A percentile compares a stretch with the other conserved stretches of the same genome.
Evolutionary conservation across 2,113 vertebrate genomes (phyloP).

Genomic region (Progne subis): DNA sequence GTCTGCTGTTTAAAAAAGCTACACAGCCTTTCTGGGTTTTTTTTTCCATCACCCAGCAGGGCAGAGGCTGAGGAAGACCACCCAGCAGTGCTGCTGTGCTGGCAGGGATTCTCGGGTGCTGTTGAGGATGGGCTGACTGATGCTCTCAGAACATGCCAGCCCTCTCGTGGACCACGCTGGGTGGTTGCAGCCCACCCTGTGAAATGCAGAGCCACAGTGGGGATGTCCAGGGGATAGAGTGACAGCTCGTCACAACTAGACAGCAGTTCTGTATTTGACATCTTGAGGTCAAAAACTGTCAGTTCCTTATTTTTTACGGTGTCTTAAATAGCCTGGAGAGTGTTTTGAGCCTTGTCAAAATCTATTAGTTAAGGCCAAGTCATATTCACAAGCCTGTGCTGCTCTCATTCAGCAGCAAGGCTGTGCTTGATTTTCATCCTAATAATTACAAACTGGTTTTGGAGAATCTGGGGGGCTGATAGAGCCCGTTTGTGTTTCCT

Average conservation of each 20-base stretch:
- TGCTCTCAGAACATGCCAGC: background rate
- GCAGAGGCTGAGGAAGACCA: background rate
- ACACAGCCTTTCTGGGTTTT: background rate
- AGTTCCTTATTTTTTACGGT: background rate
- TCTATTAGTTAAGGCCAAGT: conserved; percentile 27
- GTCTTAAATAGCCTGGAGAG: background rate
- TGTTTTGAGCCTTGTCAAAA: conserved; percentile 49
- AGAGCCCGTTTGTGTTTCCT: background rate
- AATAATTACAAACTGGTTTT: background rate
- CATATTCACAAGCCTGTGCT: background rate
- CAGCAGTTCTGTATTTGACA: background rate
- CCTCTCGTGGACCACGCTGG: fast-evolving
- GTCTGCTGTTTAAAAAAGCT: background rate
- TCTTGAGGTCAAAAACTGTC: conserved; percentile 26
- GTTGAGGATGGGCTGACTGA: background rate
- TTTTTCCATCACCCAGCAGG: background rate
- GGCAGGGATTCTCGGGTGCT: fast-evolving
- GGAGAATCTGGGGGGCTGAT: background rate
- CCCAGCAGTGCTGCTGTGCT: background rate
- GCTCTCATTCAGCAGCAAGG: conserved; percentile 31
- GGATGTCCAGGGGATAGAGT: background rate
- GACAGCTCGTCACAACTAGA: background rate
- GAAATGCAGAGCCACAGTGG: background rate
- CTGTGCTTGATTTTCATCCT: background rate
- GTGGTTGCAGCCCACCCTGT: background rate